These are phyloP conservation scores for Proisotoma minuta DNA, from an alignment of 2,888 invertebrate species.

Conservation along the genomic window DNA sequence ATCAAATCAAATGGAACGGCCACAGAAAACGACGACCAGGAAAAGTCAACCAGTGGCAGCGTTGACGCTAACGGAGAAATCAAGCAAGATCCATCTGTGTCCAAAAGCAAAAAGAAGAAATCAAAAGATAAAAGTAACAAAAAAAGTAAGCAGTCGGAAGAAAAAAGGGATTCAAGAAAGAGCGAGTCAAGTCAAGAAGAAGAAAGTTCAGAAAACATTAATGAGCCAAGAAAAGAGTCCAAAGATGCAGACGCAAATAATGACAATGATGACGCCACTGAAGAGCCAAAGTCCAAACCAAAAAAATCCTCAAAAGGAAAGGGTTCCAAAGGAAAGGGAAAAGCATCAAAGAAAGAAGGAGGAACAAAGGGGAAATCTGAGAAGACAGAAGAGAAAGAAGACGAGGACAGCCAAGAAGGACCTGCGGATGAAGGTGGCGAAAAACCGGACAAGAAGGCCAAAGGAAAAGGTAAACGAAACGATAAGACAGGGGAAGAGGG, in stretches of 20 bases:
- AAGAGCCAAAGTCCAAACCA: no score
- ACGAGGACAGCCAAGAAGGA: not conserved
- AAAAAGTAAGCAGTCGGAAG: no score
- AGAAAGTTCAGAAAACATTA: not conserved
- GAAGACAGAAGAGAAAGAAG: not conserved
- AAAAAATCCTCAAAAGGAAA: no score
- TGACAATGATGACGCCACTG: no score
- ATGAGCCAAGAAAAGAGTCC: not conserved
- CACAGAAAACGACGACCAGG: no score
- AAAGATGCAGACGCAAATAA: not conserved
- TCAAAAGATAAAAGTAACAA: no score
- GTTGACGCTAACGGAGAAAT: no score
- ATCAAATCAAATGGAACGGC: no score
- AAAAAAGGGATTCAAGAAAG: not conserved
- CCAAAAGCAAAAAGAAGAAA: no score
- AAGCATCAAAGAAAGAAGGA: slow-evolving; percentile 2
- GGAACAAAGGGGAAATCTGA: not conserved
- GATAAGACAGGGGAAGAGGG: not conserved
- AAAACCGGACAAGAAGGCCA: slow-evolving; percentile 6
- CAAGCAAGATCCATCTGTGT: no score
- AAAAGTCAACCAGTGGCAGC: no score
- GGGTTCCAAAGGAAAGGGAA: not conserved
- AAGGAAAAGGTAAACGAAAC: not conserved
- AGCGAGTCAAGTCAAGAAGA: not conserved
- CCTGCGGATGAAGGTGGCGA: not conserved